Evolutionary conservation across 2,113 vertebrate species (phyloP).

Genomic region (Acrocephalus kingi): DNA sequence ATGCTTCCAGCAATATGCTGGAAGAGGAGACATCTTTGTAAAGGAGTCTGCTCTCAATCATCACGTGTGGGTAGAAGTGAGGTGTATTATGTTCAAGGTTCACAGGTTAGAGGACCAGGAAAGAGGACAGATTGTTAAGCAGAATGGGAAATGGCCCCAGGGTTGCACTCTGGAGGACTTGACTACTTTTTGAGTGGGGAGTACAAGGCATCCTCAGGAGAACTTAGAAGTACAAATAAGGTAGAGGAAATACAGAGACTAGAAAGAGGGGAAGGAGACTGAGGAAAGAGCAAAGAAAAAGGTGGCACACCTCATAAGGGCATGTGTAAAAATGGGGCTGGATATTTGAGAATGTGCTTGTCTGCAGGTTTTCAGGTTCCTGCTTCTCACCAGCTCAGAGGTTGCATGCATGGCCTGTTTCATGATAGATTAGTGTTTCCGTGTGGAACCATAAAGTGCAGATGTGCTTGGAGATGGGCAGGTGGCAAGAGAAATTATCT

Average conservation of each 20-base stretch:
- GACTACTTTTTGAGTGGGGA: neutral
- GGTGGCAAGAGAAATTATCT: slow-evolving; percentile 48
- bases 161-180: neutral
- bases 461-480: slow-evolving; percentile 28
- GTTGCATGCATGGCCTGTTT: neutral
- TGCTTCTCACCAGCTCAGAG: neutral
- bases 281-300: neutral
- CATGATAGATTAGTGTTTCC: neutral
- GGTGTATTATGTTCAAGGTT: neutral
- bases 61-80: neutral
- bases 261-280: neutral
- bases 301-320: neutral
- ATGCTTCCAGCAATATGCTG: slow-evolving; percentile 18
- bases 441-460: neutral
- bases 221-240: neutral
- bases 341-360: neutral
- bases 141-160: neutral
- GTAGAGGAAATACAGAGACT: neutral
- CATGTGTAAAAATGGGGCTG: neutral
- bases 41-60: neutral
- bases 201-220: neutral
- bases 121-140: neutral
- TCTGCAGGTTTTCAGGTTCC: neutral
- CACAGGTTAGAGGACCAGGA: neutral
- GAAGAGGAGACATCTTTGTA: neutral